A percentile compares a stretch with the other conserved stretches of the same genome.
These are phyloP conservation scores for Drosophila incognita DNA, from an alignment of 2,888 invertebrate genomes.

Conservation along the genomic window DNA sequence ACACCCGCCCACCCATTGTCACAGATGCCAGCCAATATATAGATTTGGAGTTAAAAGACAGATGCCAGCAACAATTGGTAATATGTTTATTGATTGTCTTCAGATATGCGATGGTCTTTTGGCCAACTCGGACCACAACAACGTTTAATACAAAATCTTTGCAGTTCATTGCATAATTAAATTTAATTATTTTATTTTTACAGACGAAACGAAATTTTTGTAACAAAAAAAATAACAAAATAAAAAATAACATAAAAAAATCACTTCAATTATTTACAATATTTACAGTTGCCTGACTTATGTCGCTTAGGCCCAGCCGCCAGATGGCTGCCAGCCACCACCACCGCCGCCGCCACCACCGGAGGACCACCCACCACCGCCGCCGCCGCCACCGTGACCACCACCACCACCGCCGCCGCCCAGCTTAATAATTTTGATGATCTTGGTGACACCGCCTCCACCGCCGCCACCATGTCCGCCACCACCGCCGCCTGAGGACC, in stretches of 20 bases:
- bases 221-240: background rate
- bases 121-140: conserved; percentile 14
- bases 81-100: conserved; percentile 18
- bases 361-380: conserved; percentile 59
- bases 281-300: conserved; percentile 56
- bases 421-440: conserved; percentile 57
- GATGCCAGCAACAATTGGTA: conserved; percentile 6
- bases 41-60: conserved; percentile 6
- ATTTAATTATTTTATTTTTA: background rate
- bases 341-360: conserved; percentile 66
- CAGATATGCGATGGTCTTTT: conserved; percentile 23
- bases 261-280: conserved; percentile 62
- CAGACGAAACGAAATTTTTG: conserved; percentile 4
- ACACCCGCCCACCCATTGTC: no score
- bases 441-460: conserved; percentile 51
- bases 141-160: conserved; percentile 30
- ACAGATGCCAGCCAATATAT: background rate
- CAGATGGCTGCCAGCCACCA: conserved; percentile 76
- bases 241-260: conserved; percentile 7
- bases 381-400: conserved; percentile 44
- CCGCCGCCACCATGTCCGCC: conserved; percentile 46
- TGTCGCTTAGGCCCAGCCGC: conserved; percentile 77
- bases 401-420: conserved; percentile 47
- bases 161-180: conserved; percentile 30
- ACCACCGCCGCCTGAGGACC: conserved; percentile 59